phyloP scores from a whole-genome alignment of 2,797 vertebrate species.

The Cyclura pinguis region DNA sequence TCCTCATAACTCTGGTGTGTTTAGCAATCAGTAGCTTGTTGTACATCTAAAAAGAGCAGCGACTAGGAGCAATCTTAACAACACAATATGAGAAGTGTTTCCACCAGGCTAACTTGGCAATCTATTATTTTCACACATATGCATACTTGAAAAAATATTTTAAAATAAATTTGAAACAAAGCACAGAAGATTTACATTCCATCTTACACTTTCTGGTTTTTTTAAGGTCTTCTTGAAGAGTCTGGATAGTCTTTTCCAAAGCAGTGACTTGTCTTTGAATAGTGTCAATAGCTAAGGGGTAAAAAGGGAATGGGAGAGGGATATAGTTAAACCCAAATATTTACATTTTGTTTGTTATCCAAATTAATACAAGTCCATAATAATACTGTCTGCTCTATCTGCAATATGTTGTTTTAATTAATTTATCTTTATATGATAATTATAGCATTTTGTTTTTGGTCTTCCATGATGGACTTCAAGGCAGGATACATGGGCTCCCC shows the following conservation, averaged over 20 bases:
- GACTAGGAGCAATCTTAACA: neutral
- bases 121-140: neutral
- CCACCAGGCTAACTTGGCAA: neutral
- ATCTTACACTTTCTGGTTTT: slow-evolving; percentile 44
- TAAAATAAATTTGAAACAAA: neutral
- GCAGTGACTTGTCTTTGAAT: slow-evolving; percentile 38
- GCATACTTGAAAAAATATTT: neutral
- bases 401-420: neutral
- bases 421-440: neutral
- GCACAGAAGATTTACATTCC: neutral
- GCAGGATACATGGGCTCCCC: fast-evolving
- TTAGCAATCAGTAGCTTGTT: neutral
- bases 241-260: slow-evolving; percentile 47
- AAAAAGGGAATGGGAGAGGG: neutral
- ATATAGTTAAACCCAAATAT: neutral
- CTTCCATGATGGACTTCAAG: neutral
- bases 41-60: too few relatives aligned
- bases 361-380: neutral
- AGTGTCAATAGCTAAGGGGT: neutral
- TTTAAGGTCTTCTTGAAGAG: slow-evolving; percentile 45
- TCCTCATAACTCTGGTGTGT: too few relatives aligned
- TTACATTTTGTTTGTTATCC: neutral
- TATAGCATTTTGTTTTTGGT: neutral
- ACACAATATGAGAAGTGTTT: neutral
- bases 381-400: neutral